phyloP scores from a whole-genome alignment of 2,113 vertebrate genomes.

The Nesoenas mayeri region DNA sequence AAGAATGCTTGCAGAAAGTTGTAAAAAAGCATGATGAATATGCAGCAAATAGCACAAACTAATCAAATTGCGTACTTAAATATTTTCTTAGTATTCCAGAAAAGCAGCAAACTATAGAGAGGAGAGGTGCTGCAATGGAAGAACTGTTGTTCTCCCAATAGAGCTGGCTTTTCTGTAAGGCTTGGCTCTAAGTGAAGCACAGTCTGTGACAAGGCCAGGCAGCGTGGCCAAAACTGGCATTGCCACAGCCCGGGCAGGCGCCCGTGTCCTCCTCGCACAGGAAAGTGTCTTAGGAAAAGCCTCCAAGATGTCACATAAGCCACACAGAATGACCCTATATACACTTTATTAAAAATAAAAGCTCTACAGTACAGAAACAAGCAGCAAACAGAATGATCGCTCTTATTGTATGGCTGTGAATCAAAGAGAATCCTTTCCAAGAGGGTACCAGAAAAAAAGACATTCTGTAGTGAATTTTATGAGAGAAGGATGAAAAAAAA shows the following conservation, averaged over 20 bases:
- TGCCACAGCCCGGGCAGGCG: neutral
- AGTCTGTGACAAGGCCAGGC: neutral
- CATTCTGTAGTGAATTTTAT: conserved; percentile 55
- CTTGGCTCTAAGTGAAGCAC: neutral
- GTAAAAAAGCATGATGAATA: neutral
- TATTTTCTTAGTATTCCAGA: neutral
- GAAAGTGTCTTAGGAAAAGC: neutral
- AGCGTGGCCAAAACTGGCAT: neutral
- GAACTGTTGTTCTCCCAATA: neutral
- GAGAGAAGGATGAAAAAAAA: conserved; percentile 55
- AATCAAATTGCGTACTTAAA: neutral
- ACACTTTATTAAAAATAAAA: neutral
- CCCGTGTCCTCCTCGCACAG: neutral
- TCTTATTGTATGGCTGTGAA: neutral
- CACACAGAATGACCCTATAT: neutral
- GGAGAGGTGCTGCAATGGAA: neutral
- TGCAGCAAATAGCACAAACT: neutral
- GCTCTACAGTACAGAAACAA: neutral
- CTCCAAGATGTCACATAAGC: neutral
- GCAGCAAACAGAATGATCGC: neutral
- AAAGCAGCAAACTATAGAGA: neutral
- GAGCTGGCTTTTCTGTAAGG: neutral
- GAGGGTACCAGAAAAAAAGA: conserved; percentile 26
- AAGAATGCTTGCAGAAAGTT: neutral
- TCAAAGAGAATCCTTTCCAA: conserved; percentile 49